phyloP scores from a whole-genome alignment of 2,113 vertebrate species.

The Capreolus pygargus region DNA sequence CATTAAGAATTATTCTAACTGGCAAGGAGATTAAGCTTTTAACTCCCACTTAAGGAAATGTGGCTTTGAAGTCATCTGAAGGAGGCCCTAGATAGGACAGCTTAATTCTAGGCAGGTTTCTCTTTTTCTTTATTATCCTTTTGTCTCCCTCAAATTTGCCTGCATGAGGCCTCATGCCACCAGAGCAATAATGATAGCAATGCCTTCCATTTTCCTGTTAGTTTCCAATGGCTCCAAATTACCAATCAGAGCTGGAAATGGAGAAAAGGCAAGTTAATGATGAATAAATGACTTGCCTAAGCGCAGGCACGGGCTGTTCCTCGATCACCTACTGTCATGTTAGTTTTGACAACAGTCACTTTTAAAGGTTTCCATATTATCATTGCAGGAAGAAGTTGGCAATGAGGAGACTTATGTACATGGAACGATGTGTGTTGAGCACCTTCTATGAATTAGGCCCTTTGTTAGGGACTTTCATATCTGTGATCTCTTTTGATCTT shows the following conservation, averaged over 20 bases:
- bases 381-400: neutral
- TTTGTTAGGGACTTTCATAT: neutral
- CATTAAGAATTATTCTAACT: slow-evolving; percentile 63
- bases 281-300: slow-evolving; percentile 2
- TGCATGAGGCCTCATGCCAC: neutral
- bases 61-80: slow-evolving; percentile 24
- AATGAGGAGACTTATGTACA: neutral
- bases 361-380: neutral
- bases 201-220: slow-evolving; percentile 53
- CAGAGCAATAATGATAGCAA: slow-evolving; percentile 38
- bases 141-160: slow-evolving; percentile 2
- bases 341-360: neutral
- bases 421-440: neutral
- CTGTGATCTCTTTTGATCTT: neutral
- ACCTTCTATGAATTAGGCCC: too few relatives aligned
- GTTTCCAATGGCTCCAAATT: slow-evolving; percentile 10
- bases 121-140: neutral
- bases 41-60: slow-evolving; percentile 18
- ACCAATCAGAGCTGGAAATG: neutral
- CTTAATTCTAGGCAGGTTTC: neutral
- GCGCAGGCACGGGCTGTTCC: neutral
- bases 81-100: neutral
- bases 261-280: neutral
- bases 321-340: neutral
- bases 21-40: slow-evolving; percentile 36